Conservation (phyloP, 2,888 invertebrate species). For the Germaria angustata region DNA sequence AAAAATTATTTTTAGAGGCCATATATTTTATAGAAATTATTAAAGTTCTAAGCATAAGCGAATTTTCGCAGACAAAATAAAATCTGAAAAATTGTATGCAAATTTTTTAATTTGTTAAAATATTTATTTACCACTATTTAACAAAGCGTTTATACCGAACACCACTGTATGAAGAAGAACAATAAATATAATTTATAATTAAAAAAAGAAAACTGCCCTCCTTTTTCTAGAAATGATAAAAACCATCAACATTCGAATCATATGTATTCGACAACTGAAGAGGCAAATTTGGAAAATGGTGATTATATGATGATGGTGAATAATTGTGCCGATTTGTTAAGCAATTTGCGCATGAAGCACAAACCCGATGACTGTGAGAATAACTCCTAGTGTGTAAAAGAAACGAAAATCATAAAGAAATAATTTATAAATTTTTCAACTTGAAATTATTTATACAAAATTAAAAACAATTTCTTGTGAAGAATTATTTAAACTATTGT, state of each 20-base stretch:
- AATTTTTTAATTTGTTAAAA: no score
- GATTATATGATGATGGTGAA: slow-evolving; percentile 82
- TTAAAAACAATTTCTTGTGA: slow-evolving; percentile 40
- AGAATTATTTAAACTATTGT: slow-evolving; percentile 57
- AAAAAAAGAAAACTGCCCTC: no score
- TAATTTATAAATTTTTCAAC: slow-evolving; percentile 49
- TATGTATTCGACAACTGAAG: slow-evolving; percentile 71
- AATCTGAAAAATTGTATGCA: no score
- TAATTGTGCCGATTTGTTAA: slow-evolving; percentile 83
- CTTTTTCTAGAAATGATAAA: slow-evolving; percentile 71
- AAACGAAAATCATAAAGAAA: slow-evolving; percentile 33
- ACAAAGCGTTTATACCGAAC: no score
- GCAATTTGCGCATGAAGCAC: slow-evolving; percentile 81
- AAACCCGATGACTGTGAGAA: slow-evolving; percentile 80
- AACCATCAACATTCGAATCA: slow-evolving; percentile 69
- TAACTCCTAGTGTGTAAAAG: slow-evolving; percentile 79
- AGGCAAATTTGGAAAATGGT: slow-evolving; percentile 78
- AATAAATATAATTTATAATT: no score
- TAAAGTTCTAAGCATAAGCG: no score
- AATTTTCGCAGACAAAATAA: no score
- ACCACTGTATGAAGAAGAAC: no score
- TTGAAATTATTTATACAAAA: slow-evolving; percentile 51
- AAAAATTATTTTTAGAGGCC: no score
- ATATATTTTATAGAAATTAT: no score
- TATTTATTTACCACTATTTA: no score